These are phyloP conservation scores for Chymomyza procnemis DNA, from an alignment of 2,888 invertebrate genomes.

Conservation along the genomic window DNA sequence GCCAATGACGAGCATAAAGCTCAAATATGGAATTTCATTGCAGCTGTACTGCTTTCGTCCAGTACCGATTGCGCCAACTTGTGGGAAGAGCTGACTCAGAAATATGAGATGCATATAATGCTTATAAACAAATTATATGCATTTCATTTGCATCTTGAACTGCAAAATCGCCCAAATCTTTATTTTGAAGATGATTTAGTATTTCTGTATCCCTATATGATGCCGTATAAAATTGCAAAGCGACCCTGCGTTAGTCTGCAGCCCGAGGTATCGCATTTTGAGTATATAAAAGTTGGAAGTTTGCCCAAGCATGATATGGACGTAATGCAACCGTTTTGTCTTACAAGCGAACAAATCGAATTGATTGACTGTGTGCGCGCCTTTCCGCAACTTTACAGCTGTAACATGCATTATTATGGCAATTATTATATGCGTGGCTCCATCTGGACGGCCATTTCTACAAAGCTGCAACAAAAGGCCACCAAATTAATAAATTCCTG, in stretches of 20 bases:
- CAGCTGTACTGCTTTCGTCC: too few relatives aligned
- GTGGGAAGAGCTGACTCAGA: conserved; percentile 68
- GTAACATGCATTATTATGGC: conserved; percentile 24
- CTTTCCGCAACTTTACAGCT: conserved; percentile 69
- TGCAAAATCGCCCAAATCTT: too few relatives aligned
- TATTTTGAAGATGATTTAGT: conserved; percentile 68
- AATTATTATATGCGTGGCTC: conserved; percentile 64
- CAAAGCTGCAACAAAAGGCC: conserved; percentile 69
- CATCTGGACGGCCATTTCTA: conserved; percentile 70
- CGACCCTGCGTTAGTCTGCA: too few relatives aligned
- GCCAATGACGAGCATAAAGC: conserved; percentile 38
- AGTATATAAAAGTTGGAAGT: too few relatives aligned
- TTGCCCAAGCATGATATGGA: too few relatives aligned
- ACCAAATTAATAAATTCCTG: conserved; percentile 72
- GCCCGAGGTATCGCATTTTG: too few relatives aligned
- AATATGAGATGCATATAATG: conserved; percentile 63
- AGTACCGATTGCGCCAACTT: conserved; percentile 47
- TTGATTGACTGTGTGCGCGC: conserved; percentile 54
- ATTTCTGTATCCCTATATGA: conserved; percentile 67
- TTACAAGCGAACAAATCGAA: conserved; percentile 16
- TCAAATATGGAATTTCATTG: too few relatives aligned
- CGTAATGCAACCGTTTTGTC: conserved; percentile 5
- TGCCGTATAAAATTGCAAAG: too few relatives aligned
- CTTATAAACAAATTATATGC: too few relatives aligned
- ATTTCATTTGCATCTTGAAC: too few relatives aligned